Base-by-base conservation (phyloP, 35 echinoderm and acorn worm species). In the Stichopus chloronotus region DNA sequence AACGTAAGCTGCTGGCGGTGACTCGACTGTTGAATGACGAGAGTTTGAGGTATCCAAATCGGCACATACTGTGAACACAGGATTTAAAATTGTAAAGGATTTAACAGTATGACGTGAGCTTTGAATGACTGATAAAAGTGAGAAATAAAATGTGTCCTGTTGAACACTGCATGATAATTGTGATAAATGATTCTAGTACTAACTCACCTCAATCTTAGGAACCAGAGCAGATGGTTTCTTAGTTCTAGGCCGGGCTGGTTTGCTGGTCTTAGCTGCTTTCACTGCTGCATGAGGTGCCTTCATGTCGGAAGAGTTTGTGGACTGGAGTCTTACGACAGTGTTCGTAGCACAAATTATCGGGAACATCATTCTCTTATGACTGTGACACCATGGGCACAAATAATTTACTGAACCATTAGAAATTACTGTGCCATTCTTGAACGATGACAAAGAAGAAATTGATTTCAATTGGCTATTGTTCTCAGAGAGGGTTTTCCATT, bases 151-250 rank as follows among this genome's bases (percentile, higher is more conserved):
- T 43, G 30, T 43, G 30, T 43, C 30, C 30, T 43, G 0, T 43
- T 43, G 30, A 1, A 43, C 30, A 43, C 30, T 43, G 30, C 30
- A 43, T 43, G 30, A 43, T 43, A 3, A 43, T 43, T 43, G 30
- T 43, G 30, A 43, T 43, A 43, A 43, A 43, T 43, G 30, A 43
- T 1, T 43, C 30, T 43, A 43, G 0, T 52, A 7, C n/a, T 79
- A n/a, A 19, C 30, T 83, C 24, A 85, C 82, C 82, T 85, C 82
- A 85, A 58, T n/a, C 24, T 85, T 85, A 53, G 17, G 82, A 30
- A 57, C 82, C 5, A 85, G 57, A n/a, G 82, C 7, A 3, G 82
- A 56, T 58, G 82, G 82, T 58, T 85, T 85, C 52, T 58, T 85
- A 17, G 82, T 85, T 59, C 82, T 85, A 19, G 82, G 82, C 11